Percentiles rank a stretch among this genome's conserved stretches.
Evolutionary conservation across 2,113 vertebrate species (phyloP).

Genomic region (Podiceps cristatus): DNA sequence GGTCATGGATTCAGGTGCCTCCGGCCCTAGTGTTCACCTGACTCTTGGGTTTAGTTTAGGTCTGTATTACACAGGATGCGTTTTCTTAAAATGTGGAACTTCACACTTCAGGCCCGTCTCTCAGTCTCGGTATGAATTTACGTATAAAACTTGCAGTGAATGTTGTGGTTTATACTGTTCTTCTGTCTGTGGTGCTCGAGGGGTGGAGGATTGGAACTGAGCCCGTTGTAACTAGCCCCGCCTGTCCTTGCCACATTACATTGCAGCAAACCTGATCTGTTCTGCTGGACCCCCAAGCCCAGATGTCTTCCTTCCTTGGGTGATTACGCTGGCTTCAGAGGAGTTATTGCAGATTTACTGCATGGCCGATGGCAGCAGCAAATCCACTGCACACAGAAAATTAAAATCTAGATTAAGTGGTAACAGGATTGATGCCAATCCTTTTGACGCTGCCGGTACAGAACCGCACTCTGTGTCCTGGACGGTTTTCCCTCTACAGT

Average conservation of each 20-base stretch:
- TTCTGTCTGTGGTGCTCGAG: background rate
- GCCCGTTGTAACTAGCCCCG: background rate
- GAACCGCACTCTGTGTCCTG: background rate
- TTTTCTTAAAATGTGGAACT: background rate
- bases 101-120: background rate
- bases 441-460: background rate
- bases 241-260: background rate
- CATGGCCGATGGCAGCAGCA: background rate
- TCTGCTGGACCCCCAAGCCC: background rate
- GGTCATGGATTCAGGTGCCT: background rate
- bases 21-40: background rate
- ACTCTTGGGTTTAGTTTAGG: background rate
- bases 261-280: background rate
- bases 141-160: accelerated
- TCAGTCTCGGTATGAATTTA: background rate
- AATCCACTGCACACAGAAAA: background rate
- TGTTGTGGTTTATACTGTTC: too few species aligned
- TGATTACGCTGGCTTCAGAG: background rate
- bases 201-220: background rate
- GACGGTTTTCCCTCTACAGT: background rate
- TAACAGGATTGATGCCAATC: background rate
- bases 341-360: background rate
- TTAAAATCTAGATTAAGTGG: background rate
- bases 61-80: accelerated
- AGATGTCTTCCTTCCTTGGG: background rate